Evolutionary conservation across 2,113 vertebrate species (phyloP).

Genomic region (Forbesichthys agassizii): DNA sequence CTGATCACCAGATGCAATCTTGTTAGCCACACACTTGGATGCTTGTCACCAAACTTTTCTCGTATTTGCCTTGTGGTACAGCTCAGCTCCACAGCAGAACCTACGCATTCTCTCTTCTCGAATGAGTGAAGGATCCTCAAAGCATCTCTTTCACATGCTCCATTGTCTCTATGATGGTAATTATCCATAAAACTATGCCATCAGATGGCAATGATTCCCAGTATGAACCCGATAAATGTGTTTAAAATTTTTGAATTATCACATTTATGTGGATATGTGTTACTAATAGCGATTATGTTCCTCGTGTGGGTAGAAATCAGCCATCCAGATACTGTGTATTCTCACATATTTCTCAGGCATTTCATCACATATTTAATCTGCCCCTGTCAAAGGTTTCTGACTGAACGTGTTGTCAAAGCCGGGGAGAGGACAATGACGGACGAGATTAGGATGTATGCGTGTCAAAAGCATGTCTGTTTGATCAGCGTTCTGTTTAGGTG

Average conservation of each 20-base stretch:
- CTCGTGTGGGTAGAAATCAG: conserved; percentile 71
- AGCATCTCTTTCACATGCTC: conserved; percentile 67
- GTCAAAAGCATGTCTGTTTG: conserved; percentile 76
- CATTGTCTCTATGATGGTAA: conserved; percentile 65
- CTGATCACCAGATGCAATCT: conserved; percentile 69
- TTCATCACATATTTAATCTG: conserved; percentile 79
- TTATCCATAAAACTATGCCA: conserved; percentile 76
- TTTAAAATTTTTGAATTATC: conserved; percentile 72
- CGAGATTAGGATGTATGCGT: conserved; percentile 78
- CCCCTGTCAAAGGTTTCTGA: conserved; percentile 72
- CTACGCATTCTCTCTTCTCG: conserved; percentile 67
- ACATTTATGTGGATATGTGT: conserved; percentile 75
- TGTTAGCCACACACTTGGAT: conserved; percentile 65
- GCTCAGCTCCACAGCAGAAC: conserved; percentile 66
- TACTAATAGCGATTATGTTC: conserved; percentile 76
- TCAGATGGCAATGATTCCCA: conserved; percentile 72
- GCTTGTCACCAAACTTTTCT: conserved; percentile 70
- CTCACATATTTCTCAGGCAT: conserved; percentile 74
- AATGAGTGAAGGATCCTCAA: conserved; percentile 66
- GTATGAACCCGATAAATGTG: conserved; percentile 72
- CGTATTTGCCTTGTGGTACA: conserved; percentile 69
- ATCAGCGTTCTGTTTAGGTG: conserved; percentile 72
- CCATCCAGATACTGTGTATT: conserved; percentile 55
- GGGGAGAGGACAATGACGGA: conserved; percentile 64
- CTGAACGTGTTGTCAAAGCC: conserved; percentile 70